These are phyloP conservation scores for Ectropis grisescens DNA, from an alignment of 1,140 invertebrate genomes.

Conservation along the genomic window DNA sequence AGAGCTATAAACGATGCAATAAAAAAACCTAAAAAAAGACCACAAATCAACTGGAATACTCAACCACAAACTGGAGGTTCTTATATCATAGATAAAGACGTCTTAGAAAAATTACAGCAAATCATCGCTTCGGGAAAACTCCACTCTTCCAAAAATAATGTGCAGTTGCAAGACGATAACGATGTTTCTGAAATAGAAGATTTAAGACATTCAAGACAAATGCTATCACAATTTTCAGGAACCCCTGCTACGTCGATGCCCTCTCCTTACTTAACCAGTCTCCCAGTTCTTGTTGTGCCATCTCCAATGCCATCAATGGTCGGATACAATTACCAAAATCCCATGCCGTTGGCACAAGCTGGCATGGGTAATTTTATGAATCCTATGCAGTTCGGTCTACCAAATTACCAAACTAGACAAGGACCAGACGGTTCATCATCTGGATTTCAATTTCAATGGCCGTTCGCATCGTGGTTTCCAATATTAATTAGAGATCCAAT, in stretches of 20 bases:
- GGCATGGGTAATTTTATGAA: slow-evolving; percentile 2
- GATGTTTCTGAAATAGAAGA: slow-evolving; percentile 8
- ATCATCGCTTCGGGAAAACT: slow-evolving; percentile 41
- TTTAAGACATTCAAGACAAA: slow-evolving; percentile 26
- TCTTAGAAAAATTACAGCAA: slow-evolving; percentile 40
- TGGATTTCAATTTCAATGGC: slow-evolving; percentile 49
- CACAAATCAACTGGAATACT: slow-evolving; percentile 24
- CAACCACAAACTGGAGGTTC: slow-evolving; percentile 18
- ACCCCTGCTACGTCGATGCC: slow-evolving; percentile 7
- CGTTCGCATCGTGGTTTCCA: slow-evolving; percentile 67
- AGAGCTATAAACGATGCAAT: slow-evolving; percentile 42
- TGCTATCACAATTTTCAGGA: neutral
- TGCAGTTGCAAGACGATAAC: slow-evolving; percentile 19
- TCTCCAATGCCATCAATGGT: slow-evolving; percentile 20
- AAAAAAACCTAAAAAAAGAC: slow-evolving; percentile 26
- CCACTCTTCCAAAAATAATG: slow-evolving; percentile 12
- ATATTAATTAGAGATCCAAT: slow-evolving; percentile 71
- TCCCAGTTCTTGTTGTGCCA: slow-evolving; percentile 42
- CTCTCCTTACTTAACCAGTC: slow-evolving; percentile 32
- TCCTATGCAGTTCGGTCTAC: slow-evolving; percentile 2
- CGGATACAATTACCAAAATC: too few species aligned
- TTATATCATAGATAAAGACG: slow-evolving; percentile 34
- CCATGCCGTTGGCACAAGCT: too few species aligned
- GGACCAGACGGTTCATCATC: slow-evolving; percentile 19
- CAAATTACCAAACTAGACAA: slow-evolving; percentile 29